Evolutionary conservation across 2,797 vertebrate species (phyloP).

Genomic region (Siniperca obscura): DNA sequence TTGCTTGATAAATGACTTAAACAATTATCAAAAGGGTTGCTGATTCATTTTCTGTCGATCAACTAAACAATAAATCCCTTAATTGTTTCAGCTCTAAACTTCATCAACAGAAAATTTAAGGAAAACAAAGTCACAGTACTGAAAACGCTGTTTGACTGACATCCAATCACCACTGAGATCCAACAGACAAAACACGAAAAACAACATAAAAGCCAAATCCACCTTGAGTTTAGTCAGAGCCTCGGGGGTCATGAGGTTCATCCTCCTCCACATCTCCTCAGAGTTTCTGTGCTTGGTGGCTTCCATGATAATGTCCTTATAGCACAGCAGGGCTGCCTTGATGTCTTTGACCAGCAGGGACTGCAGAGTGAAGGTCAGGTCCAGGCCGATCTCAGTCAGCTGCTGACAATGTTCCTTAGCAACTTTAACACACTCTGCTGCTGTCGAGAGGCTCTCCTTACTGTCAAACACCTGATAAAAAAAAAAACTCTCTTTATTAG

Average conservation of each 20-base stretch:
- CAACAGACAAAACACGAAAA: background rate
- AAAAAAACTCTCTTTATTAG: background rate
- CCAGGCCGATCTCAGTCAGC: constrained; percentile 95
- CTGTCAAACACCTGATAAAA: constrained; percentile 91
- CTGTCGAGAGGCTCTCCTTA: constrained; percentile 97
- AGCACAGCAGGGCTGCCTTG: constrained; percentile 91
- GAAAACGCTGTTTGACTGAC: background rate
- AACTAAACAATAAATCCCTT: too few relatives aligned
- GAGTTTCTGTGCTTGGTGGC: constrained; percentile 99
- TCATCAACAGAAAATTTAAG: background rate
- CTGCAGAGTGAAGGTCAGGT: constrained; percentile 96
- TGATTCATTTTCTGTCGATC: background rate
- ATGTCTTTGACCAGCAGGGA: constrained; percentile 95
- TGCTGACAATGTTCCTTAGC: constrained; percentile 97
- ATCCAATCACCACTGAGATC: background rate
- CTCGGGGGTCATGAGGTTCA: constrained; percentile 99
- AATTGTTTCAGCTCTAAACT: background rate
- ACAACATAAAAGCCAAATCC: background rate
- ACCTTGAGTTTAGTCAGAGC: constrained; percentile 92
- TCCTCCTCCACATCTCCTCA: constrained; percentile 98
- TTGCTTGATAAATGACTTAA: background rate
- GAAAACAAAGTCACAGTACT: background rate
- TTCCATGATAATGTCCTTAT: constrained; percentile 98
- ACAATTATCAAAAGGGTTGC: too few relatives aligned
- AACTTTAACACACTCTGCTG: constrained; percentile 96